phyloP scores from a whole-genome alignment of 2,113 vertebrate species.

The Picathartes gymnocephalus region DNA sequence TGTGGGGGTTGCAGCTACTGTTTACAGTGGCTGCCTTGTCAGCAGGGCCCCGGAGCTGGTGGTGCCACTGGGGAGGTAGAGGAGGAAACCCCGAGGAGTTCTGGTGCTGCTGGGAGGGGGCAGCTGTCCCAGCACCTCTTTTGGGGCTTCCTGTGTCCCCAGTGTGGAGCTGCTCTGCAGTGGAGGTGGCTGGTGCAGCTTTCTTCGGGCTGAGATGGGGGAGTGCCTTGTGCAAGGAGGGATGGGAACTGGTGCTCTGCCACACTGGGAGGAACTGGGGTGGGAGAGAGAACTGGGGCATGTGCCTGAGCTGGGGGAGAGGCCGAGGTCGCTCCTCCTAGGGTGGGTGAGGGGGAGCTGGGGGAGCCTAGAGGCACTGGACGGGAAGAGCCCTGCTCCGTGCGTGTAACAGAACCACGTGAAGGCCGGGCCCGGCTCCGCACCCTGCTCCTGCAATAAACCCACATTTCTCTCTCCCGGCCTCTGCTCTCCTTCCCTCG shows the following conservation, averaged over 20 bases:
- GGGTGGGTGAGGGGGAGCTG: too few species aligned
- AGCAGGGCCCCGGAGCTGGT: neutral
- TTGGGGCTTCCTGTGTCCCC: fast-evolving
- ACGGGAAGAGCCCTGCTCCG: neutral
- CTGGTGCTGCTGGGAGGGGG: neutral
- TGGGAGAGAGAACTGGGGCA: neutral
- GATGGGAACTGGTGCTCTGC: neutral
- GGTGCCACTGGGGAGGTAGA: neutral
- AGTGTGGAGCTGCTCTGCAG: neutral
- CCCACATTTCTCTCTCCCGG: neutral
- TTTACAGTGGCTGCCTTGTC: neutral
- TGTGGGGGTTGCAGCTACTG: neutral
- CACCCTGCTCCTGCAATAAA: conserved; percentile 52
- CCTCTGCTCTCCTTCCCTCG: neutral
- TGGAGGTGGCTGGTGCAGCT: neutral
- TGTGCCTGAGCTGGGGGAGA: neutral
- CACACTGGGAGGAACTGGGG: neutral
- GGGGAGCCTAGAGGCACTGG: neutral
- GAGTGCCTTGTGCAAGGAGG: neutral
- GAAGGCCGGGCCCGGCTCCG: neutral
- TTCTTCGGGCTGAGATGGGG: neutral
- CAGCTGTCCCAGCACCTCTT: neutral
- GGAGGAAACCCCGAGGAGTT: neutral
- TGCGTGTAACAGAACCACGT: neutral
- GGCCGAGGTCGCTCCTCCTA: neutral